Evolutionary conservation across 1,140 invertebrate species (phyloP).

Genomic region (Zaprionus ornatus): DNA sequence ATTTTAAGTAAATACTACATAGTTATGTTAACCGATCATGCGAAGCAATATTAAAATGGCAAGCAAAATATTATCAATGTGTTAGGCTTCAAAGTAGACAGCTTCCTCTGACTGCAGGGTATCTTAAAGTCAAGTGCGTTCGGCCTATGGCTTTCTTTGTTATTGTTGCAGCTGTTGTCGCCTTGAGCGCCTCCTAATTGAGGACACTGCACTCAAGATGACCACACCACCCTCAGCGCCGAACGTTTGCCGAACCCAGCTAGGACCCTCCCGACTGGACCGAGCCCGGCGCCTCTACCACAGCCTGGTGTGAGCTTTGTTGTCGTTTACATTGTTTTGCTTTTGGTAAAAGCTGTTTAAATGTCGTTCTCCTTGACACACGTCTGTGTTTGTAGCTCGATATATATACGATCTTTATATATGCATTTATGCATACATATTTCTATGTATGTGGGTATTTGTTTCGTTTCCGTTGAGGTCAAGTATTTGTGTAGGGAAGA

Average conservation of each 20-base stretch:
- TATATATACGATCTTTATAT: neutral
- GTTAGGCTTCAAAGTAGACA: neutral
- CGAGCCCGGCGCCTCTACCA: neutral
- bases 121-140: neutral
- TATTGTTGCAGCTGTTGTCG: constrained; percentile 53
- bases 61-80: neutral
- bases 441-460: constrained; percentile 32
- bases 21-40: neutral
- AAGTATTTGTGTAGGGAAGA: constrained; percentile 26
- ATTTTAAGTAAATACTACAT: neutral
- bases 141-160: constrained; percentile 8
- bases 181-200: constrained; percentile 76
- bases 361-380: constrained; percentile 25
- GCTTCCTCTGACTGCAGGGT: neutral
- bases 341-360: constrained; percentile 60
- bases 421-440: constrained; percentile 24
- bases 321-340: constrained; percentile 28
- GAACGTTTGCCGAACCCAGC: neutral
- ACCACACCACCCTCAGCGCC: constrained; percentile 41
- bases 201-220: constrained; percentile 75
- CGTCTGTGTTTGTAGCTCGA: constrained; percentile 11
- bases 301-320: constrained; percentile 6
- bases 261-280: neutral
- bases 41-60: neutral
- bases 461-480: constrained; percentile 33